Evolutionary conservation across 2,888 invertebrate genomes (phyloP), one percentile per base, ranked within the genome.

Genomic region (Entomobrya proxima): DNA sequence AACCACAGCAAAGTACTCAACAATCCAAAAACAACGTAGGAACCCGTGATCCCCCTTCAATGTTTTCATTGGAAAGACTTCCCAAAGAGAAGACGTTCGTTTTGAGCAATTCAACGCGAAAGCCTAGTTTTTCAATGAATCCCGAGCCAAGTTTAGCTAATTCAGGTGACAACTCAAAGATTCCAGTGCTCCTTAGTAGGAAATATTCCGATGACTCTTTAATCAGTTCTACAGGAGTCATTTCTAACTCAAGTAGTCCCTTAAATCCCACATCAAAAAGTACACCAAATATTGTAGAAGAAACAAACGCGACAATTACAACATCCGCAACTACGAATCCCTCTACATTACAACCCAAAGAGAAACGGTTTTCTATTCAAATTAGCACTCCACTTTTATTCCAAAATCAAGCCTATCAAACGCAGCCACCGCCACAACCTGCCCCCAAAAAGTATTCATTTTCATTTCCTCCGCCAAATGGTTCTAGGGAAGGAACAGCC

Each of bases 41-140:
- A 24, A 40, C 86, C 15, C 82, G 89, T 11, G 88, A 90, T 52
- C 88, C 30, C n/a, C 61, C 61, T 21, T 87, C 90, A 11, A 21
- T 78, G n/a, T 88, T 90, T 81, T 78, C 88, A 13, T 86, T 90
- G n/a, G 90, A 88, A 24, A 69, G 78, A 87, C 85, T 83, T 78
- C 75, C 52, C 40, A 81, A 80, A 69, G 75, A 88, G 30, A 79
- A 85, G 77, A 77, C 77, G 44, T 35, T 67, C 44, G 47, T 44
- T 75, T 75, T n/a, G 78, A 61, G 88, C 82, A 67, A 64, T 37
- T n/a, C 74, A 11, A 27, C 30, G 5, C 37, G 80, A 13, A 86
- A 86, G 21, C 76, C 82, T 11, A 85, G 86, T 44, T 86, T 88
- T 67, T 76, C 79, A 11, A 55, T 75, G 50, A 79, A 69, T 21